Base-by-base conservation (phyloP, 23 tunicate genomes). In the Phallusia fumigata region DNA sequence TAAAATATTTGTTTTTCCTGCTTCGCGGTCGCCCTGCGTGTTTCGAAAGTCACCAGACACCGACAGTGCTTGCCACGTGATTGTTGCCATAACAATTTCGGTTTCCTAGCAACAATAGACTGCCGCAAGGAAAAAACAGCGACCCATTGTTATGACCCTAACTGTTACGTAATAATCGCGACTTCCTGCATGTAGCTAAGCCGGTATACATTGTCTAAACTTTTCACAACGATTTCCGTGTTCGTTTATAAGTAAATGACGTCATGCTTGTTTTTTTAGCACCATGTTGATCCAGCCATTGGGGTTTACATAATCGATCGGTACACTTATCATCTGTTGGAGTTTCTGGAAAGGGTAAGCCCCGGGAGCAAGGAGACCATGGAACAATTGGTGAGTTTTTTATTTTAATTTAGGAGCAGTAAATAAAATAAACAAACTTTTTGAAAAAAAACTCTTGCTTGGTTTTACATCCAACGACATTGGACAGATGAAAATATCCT, bases 231-330 rank as follows among this genome's bases (percentile, higher is more conserved):
- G n/a, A n/a, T n/a, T n/a, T n/a, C n/a, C n/a, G n/a, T 75, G 33
- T 30, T 31, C 16, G 78, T 75, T 34, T 35, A 5, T 65, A 30
- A 3, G 74, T n/a, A n/a, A n/a, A 21, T 11, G 78, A 5, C 47
- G 15, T 35, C 13, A 34, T 31, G 30, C 28, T 35, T 35, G 35
- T 33, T 75, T 21, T 75, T 75, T 30, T 73, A 83, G 87, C 99
- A 95, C 50, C 99, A 95, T 78, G 80, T 86, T 12, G 99, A 95
- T 65, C 91, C 91, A 11, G 89, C 84, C 3, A 77, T 95, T 2
- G 99, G 99, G 0, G 99, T 95, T 0, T 95, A 86, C 83, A 89
- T 95, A 72, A 90, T 95, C 15, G 99, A 95, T 75, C 80, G 99
- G 3, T 93, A 82, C 82, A 93, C 98, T n/a, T 93, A 88, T 65